Evolutionary conservation across 1,140 invertebrate genomes (phyloP).

Genomic region (Caerostris extrusa): DNA sequence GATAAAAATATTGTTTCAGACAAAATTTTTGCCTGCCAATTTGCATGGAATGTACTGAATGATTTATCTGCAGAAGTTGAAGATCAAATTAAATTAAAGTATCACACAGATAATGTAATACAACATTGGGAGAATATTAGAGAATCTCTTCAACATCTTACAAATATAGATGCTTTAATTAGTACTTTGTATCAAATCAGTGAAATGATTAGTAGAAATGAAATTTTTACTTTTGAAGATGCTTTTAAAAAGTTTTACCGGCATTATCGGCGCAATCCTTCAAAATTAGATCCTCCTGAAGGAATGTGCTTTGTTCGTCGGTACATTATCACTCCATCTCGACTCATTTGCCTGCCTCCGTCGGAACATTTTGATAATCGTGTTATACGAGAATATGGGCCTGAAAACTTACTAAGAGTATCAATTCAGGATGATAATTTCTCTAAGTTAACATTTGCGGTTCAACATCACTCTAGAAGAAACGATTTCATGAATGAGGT

Average conservation of each 20-base stretch:
- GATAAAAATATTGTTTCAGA: neutral
- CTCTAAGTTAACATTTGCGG: constrained; percentile 74
- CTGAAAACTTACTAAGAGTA: constrained; percentile 69
- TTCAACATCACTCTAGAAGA: constrained; percentile 63
- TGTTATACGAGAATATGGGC: constrained; percentile 70
- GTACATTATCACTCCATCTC: constrained; percentile 70
- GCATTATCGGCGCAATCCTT: neutral
- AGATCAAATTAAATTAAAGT: constrained; percentile 63
- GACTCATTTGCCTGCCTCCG: constrained; percentile 62
- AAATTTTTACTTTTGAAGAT: constrained; percentile 65
- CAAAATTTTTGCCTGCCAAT: constrained; percentile 59
- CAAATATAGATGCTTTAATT: constrained; percentile 35
- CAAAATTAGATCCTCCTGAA: constrained; percentile 51
- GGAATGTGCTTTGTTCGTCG: constrained; percentile 75
- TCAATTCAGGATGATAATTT: constrained; percentile 78
- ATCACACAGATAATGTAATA: neutral
- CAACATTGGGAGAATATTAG: constrained; percentile 34
- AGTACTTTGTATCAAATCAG: constrained; percentile 62
- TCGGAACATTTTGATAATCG: constrained; percentile 77
- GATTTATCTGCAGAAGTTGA: constrained; percentile 36
- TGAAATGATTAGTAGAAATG: constrained; percentile 58
- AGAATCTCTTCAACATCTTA: constrained; percentile 10
- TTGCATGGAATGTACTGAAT: constrained; percentile 64
- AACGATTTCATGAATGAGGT: constrained; percentile 72
- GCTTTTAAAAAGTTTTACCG: constrained; percentile 33